A percentile compares a stretch with the other conserved stretches of the same genome.
Evolutionary conservation across 2,888 invertebrate genomes (phyloP).

Genomic region (Cosmia trapezina): DNA sequence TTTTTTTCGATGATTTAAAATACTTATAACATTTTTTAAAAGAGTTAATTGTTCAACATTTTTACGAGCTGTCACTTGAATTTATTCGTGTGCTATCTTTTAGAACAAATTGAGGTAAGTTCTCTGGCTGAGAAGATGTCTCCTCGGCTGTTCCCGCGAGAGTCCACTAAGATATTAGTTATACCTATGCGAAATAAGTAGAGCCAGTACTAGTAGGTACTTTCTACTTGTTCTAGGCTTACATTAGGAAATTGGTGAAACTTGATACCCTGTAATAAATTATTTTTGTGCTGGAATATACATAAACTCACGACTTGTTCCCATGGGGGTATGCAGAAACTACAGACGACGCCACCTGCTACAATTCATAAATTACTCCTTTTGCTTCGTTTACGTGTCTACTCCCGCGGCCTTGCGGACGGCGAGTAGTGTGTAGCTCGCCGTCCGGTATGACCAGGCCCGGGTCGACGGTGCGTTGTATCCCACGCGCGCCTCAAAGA

Average conservation of each 20-base stretch:
- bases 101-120: constrained; percentile 26
- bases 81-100: background rate
- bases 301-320: no score
- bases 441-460: no score
- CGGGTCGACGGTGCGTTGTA: no score
- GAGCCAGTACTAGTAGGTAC: background rate
- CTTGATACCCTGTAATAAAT: background rate
- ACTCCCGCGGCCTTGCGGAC: no score
- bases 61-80: background rate
- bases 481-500: no score
- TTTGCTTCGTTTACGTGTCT: no score
- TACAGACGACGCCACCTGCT: no score
- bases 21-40: background rate
- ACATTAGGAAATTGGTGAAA: constrained; percentile 7
- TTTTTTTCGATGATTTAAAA: background rate
- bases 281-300: no score
- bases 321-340: no score
- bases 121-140: constrained; percentile 22
- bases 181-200: constrained; percentile 22
- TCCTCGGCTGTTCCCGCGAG: constrained; percentile 18
- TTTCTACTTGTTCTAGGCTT: background rate
- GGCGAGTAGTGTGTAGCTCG: no score
- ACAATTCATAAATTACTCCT: no score
- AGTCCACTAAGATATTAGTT: constrained; percentile 32
- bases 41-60: background rate